Evolutionary conservation across 1,140 invertebrate species (phyloP), one percentile per base, ranked within the genome.

Genomic region (Penaeus japonicus): DNA sequence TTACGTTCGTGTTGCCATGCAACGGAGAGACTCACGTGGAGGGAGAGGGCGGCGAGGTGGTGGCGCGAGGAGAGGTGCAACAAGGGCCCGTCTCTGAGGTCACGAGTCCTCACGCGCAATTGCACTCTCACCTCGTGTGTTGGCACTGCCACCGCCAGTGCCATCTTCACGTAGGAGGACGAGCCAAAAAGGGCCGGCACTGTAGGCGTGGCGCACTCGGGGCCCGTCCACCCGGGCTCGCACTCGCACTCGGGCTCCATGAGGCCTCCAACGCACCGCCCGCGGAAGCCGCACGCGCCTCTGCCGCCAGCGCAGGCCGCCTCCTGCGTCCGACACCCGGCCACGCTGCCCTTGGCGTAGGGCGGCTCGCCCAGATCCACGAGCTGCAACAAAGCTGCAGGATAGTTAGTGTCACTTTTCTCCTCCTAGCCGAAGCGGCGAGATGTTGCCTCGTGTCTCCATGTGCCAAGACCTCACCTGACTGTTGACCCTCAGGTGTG

Each of bases 321-420:
- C 1, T 82, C 47, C 79, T 87, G 85, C n/a, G 53, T 62, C n/a
- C 35, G 57, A 54, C 85, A 87, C 39, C 85, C 85, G 3, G 55
- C 20, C 20, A 17, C 47, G 22, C 78, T 87, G 27, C 30, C 53
- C 39, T n/a, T 55, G 65, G 59, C 73, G 85, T 82, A 87, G 78
- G 85, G 39, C 20, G 85, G 85, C 85, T 87, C 85, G 15, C 85
- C 85, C 47, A 87, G 79, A 53, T 87, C 85, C 78, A 87, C 79
- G 62, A 87, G 57, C 85, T 87, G 85, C 62, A 85, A 85, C 47
- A 79, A 85, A 59, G 73, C 84, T 85, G 47, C 57, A 39, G 59
- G 78, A 73, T 27, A 73, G 78, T 87, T 27, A 70, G 35, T 35
- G 47, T 54, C 75, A 39, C 65, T 77, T 62, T 59, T 62, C 35